Conservation (phyloP, 2,797 vertebrate genomes). For the Brotula barbata region DNA sequence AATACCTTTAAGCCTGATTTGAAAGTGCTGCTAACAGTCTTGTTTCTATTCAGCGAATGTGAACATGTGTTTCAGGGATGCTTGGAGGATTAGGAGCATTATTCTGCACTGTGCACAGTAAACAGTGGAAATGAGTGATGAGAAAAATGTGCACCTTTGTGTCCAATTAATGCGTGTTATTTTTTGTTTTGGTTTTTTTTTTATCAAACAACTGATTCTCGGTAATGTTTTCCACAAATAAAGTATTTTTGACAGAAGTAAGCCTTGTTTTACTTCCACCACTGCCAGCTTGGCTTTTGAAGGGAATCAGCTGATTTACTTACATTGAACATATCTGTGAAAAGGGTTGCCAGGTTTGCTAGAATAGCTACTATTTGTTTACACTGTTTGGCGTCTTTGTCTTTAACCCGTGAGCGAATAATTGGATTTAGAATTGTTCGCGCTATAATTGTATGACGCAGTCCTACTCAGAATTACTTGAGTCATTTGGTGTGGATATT, state of each 20-base stretch:
- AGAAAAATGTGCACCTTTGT: neutral
- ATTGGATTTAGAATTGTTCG: neutral
- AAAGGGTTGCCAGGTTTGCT: conserved; percentile 52
- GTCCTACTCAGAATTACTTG: fast-evolving
- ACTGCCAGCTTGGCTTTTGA: conserved; percentile 8
- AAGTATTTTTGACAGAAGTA: conserved; percentile 28
- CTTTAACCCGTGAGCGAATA: neutral
- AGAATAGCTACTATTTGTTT: no score
- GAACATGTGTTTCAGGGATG: conserved; percentile 12
- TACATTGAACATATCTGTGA: neutral
- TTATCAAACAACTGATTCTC: conserved; percentile 9
- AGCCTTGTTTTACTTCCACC: neutral
- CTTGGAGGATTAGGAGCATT: conserved; percentile 3
- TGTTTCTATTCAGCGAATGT: conserved; percentile 15
- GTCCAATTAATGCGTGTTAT: conserved; percentile 19
- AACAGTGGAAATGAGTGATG: conserved; percentile 12
- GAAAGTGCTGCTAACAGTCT: neutral
- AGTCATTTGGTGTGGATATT: neutral
- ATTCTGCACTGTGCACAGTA: conserved; percentile 20
- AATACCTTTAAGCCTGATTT: conserved; percentile 1
- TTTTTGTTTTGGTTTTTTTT: conserved; percentile 13
- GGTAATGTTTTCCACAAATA: conserved; percentile 48
- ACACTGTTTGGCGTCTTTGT: fast-evolving
- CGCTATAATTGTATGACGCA: fast-evolving
- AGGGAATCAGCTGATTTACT: conserved; percentile 53